Base-by-base conservation (phyloP, 2,113 vertebrate species). In the Dromaius novaehollandiae region DNA sequence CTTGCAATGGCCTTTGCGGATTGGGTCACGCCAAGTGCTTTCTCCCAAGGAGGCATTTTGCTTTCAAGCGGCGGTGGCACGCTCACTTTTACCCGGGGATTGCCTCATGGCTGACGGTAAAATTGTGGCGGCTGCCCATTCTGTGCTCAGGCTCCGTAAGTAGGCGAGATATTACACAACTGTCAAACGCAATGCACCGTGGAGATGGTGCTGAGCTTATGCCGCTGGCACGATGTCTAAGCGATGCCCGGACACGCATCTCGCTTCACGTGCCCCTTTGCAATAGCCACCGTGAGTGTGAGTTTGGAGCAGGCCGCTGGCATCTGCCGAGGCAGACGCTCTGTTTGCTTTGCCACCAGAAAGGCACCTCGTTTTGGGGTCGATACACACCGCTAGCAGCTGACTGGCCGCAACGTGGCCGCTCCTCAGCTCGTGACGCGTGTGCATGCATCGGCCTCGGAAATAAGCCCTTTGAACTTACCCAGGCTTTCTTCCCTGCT, bases 271-370 rank as follows among this genome's bases (percentile, higher is more conserved):
- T 38, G 11, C 13, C 7, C 73, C 36, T 9, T 7, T 4, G 6
- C 13, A 36, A 66, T 3, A 9, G 3, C 1, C 56, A 28, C 56
- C 7, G 24, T 2, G 20, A 82, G 34, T 0, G 0, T 0, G 10
- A 0, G 0, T 6, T 24, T 24, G n/a, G 44, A n/a, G 19, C n/a
- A 44, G 32, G 26, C 6, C 55, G 3, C 2, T 8, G 15, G 6
- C 21, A 24, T 60, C 55, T 28, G 48, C 30, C 9, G 22, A 20
- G 22, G 34, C 48, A 30, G 13, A 28, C 3, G 6, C 6, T 2
- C 6, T 7, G 8, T 26, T 9, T 40, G 38, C 4, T 51, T 69
- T 42, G 34, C 9, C 13, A 0, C 30, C 60, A 51, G 6, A 30
- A 44, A 15, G 1, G 6, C 56, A 32, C 34, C 56, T 32, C 8